Evolutionary conservation across 2,797 vertebrate genomes (phyloP).

Genomic region (Potorous gilbertii): DNA sequence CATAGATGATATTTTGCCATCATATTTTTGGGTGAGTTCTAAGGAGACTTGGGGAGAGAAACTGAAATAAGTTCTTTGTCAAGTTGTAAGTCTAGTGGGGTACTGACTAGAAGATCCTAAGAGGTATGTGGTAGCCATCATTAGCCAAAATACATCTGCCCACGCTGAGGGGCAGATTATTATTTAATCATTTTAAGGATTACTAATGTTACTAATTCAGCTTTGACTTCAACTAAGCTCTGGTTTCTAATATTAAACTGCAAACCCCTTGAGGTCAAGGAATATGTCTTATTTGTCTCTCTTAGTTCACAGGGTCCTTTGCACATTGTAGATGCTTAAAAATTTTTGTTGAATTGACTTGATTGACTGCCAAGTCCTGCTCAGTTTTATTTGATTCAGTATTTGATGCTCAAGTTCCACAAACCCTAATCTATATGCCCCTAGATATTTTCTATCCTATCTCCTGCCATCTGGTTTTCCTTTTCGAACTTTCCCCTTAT

Average conservation of each 20-base stretch:
- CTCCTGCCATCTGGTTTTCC: background rate
- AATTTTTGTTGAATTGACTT: background rate
- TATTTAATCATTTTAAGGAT: background rate
- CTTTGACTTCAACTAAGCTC: background rate
- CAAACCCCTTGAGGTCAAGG: background rate
- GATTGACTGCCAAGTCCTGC: background rate
- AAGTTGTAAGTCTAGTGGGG: background rate
- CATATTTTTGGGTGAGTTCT: slow-evolving; percentile 80
- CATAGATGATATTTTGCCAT: slow-evolving; percentile 84
- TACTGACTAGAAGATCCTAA: background rate
- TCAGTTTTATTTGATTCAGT: background rate
- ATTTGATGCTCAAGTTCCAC: background rate
- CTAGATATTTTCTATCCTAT: background rate
- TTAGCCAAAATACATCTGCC: background rate
- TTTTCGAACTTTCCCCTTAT: background rate
- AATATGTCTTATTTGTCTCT: background rate
- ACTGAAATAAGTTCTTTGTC: slow-evolving; percentile 53
- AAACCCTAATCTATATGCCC: background rate
- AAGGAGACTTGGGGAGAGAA: slow-evolving; percentile 70
- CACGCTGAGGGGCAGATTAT: background rate
- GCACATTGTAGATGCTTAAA: background rate
- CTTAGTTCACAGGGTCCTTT: background rate
- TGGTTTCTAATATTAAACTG: background rate
- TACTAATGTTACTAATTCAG: background rate
- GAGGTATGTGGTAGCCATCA: background rate